Percentiles rank a stretch among this genome's conserved stretches.
These are phyloP conservation scores for Drosophila suboccidentalis DNA, from an alignment of 2,888 invertebrate species.

Conservation along the genomic window DNA sequence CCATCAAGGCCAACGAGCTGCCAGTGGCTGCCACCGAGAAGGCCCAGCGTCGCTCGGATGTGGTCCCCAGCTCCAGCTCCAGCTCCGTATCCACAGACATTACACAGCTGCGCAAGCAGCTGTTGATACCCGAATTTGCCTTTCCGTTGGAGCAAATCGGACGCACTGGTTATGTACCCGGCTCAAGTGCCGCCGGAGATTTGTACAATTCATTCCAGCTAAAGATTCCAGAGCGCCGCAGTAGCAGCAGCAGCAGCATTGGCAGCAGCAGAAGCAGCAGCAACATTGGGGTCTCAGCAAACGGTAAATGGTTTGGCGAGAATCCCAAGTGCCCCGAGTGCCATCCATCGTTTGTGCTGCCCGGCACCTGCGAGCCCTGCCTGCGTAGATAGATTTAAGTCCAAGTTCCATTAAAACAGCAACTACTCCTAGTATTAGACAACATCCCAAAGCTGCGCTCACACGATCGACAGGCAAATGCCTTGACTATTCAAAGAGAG, in stretches of 20 bases:
- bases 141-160: slow-evolving; percentile 87
- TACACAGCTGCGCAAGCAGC: slow-evolving; percentile 88
- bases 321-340: slow-evolving; percentile 89
- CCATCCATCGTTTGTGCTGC: slow-evolving; percentile 88
- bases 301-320: slow-evolving; percentile 87
- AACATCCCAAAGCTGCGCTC: slow-evolving; percentile 15
- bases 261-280: slow-evolving; percentile 43
- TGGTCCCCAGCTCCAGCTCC: slow-evolving; percentile 25
- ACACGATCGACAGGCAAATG: neutral
- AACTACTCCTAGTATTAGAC: slow-evolving; percentile 53
- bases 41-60: slow-evolving; percentile 79
- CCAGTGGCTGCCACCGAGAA: slow-evolving; percentile 53
- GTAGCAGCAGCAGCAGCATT: slow-evolving; percentile 44
- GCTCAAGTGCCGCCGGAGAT: slow-evolving; percentile 82
- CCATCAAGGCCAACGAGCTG: slow-evolving; percentile 76
- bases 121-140: slow-evolving; percentile 88
- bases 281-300: slow-evolving; percentile 50
- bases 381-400: slow-evolving; percentile 85
- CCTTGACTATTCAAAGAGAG: too few species aligned
- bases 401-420: slow-evolving; percentile 43
- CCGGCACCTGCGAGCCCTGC: slow-evolving; percentile 89
- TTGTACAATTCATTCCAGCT: slow-evolving; percentile 88
- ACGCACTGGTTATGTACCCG: slow-evolving; percentile 87
- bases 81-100: slow-evolving; percentile 72
- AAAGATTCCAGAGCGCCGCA: slow-evolving; percentile 86